A percentile compares a stretch with the other conserved stretches of the same genome.
Evolutionary conservation across 2,888 invertebrate genomes (phyloP).

Genomic region (Cerastoderma edule): DNA sequence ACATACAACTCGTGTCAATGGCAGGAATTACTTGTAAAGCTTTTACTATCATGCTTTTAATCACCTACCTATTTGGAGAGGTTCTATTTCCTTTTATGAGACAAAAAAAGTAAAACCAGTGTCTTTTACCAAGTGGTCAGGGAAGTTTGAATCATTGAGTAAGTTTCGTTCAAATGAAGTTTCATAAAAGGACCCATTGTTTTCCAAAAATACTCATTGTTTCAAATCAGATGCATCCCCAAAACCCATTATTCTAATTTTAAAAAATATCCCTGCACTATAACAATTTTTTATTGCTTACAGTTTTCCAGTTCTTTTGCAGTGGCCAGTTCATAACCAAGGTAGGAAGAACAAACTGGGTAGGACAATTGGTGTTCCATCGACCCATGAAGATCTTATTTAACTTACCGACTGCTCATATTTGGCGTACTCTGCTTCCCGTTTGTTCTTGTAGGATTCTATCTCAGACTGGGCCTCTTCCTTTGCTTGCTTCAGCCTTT

Average conservation of each 20-base stretch:
- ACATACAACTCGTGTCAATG: too few species aligned
- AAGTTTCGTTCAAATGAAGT: too few species aligned
- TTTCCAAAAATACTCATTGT: not conserved
- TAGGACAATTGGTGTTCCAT: not conserved
- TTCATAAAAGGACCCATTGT: too few species aligned
- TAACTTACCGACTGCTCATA: slow-evolving; percentile 94
- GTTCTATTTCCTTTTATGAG: too few species aligned
- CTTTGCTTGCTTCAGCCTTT: slow-evolving; percentile 99
- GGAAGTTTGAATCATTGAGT: too few species aligned
- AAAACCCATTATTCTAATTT: not conserved
- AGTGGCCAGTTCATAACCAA: too few species aligned
- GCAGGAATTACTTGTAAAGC: too few species aligned
- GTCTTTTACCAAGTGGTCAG: too few species aligned
- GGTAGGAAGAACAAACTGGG: not conserved
- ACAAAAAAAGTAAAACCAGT: too few species aligned
- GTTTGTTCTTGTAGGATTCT: slow-evolving; percentile 97
- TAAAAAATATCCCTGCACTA: not conserved
- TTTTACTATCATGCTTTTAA: too few species aligned
- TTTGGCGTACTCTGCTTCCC: slow-evolving; percentile 94
- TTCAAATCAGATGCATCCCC: not conserved
- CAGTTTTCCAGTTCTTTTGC: not conserved
- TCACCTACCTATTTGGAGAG: too few species aligned
- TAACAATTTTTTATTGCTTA: not conserved
- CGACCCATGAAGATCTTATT: not conserved
- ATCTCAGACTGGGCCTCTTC: slow-evolving; percentile 99